Percentiles rank a stretch among this genome's conserved stretches.
Conservation (phyloP, 2,888 invertebrate genomes). For the Neoascia interrupta region DNA sequence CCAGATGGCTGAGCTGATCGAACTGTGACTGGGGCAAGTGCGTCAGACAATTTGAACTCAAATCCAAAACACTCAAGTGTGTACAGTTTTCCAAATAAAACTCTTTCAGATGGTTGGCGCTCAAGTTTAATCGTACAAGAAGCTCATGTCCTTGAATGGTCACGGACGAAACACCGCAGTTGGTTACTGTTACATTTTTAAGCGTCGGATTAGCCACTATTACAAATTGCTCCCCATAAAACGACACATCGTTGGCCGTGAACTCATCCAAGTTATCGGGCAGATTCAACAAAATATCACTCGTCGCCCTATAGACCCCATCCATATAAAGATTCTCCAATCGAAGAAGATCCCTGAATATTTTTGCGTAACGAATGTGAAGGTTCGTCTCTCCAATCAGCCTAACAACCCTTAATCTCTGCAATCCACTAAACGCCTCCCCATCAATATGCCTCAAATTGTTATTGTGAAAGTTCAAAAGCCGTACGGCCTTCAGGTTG, state of each 20-base stretch:
- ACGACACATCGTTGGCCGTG: constrained; percentile 68
- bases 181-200: constrained; percentile 71
- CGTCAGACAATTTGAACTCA: constrained; percentile 74
- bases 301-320: constrained; percentile 46
- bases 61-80: constrained; percentile 71
- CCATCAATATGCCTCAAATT: constrained; percentile 72
- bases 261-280: constrained; percentile 72
- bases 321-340: constrained; percentile 33
- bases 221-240: constrained; percentile 66
- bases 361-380: constrained; percentile 24
- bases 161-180: constrained; percentile 72
- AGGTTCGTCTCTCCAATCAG: constrained; percentile 31
- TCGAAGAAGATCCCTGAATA: constrained; percentile 36
- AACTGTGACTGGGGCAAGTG: constrained; percentile 72
- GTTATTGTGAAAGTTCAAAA: constrained; percentile 72
- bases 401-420: constrained; percentile 58
- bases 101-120: constrained; percentile 73
- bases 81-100: constrained; percentile 71
- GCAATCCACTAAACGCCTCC: constrained; percentile 69
- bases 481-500: constrained; percentile 68
- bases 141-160: constrained; percentile 38
- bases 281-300: constrained; percentile 70
- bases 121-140: constrained; percentile 73
- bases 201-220: constrained; percentile 70
- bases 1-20: constrained; percentile 70